A percentile compares a stretch with the other conserved stretches of the same genome.
Conservation (phyloP, 2,797 vertebrate species). For the Sarcoramphus papa region DNA sequence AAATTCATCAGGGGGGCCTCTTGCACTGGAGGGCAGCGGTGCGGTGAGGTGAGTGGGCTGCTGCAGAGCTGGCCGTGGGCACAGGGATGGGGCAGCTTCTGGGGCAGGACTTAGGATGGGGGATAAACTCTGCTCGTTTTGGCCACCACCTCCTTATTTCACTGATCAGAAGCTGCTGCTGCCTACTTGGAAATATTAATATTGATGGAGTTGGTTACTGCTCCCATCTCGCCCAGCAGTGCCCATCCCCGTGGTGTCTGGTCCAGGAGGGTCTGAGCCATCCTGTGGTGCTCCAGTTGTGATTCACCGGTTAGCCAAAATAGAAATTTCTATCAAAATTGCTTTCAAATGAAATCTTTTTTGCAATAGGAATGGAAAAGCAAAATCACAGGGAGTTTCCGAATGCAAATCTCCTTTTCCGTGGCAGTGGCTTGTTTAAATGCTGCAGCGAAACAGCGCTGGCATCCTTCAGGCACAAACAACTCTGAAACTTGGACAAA, state of each 20-base stretch:
- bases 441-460: not conserved
- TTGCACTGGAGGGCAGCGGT: accelerated
- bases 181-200: not conserved
- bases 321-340: not conserved
- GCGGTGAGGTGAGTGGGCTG: accelerated
- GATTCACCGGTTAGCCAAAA: not conserved
- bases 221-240: not conserved
- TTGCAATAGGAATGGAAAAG: not conserved
- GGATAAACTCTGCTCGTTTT: not conserved
- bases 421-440: not conserved
- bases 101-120: not conserved
- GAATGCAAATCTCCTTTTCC: not conserved
- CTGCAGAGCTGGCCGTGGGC: accelerated
- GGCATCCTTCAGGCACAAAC: not conserved
- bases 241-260: not conserved
- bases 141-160: not conserved
- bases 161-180: not conserved
- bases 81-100: not conserved
- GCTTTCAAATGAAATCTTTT: not conserved
- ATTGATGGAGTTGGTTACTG: not conserved
- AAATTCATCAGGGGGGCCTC: not conserved
- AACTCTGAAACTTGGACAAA: not conserved
- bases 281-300: not conserved
- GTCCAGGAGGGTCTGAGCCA: not conserved
- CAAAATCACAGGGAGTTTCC: not conserved